These are phyloP conservation scores for Radopholus similis DNA, from an alignment of 1,140 invertebrate genomes.

Conservation along the genomic window DNA sequence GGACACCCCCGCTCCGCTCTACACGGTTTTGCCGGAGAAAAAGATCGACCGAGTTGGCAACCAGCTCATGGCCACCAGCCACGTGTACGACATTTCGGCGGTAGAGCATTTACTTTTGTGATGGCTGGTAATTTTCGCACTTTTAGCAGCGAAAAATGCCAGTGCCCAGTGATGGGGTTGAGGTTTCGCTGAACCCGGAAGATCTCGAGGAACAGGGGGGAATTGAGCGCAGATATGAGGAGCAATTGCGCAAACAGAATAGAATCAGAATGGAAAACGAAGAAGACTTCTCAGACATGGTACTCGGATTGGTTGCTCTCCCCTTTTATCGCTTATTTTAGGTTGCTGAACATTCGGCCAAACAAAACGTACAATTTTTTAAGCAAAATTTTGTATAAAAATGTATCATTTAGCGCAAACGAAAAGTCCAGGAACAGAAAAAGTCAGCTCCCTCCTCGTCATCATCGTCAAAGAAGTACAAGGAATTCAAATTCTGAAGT, in stretches of 20 bases:
- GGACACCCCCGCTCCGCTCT: conserved; percentile 78
- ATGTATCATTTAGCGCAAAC: conserved; percentile 58
- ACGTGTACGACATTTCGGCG: conserved; percentile 63
- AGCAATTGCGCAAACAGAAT: conserved; percentile 68
- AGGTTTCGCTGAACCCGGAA: conserved; percentile 90
- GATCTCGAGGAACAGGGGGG: conserved; percentile 93
- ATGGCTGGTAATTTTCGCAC: conserved; percentile 6
- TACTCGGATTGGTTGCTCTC: conserved; percentile 68
- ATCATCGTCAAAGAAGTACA: conserved; percentile 52
- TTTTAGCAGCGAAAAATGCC: conserved; percentile 38
- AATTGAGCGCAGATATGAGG: conserved; percentile 92
- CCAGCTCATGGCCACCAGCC: conserved; percentile 91
- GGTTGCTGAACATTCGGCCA: conserved; percentile 36
- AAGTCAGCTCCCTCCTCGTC: conserved; percentile 37
- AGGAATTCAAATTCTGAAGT: conserved; percentile 59
- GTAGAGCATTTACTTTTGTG: no score
- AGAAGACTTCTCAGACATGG: conserved; percentile 96
- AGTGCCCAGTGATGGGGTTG: conserved; percentile 67
- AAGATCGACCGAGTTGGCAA: conserved; percentile 78
- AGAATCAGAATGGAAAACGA: conserved; percentile 66
- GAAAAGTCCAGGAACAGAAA: conserved; percentile 58
- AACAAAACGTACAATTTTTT: conserved; percentile 43
- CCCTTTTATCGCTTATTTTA: background rate
- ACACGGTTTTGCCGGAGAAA: conserved; percentile 89
- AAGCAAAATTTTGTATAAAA: conserved; percentile 1